phyloP scores from a whole-genome alignment of 1,140 invertebrate genomes.

The Olivierus martensii region DNA sequence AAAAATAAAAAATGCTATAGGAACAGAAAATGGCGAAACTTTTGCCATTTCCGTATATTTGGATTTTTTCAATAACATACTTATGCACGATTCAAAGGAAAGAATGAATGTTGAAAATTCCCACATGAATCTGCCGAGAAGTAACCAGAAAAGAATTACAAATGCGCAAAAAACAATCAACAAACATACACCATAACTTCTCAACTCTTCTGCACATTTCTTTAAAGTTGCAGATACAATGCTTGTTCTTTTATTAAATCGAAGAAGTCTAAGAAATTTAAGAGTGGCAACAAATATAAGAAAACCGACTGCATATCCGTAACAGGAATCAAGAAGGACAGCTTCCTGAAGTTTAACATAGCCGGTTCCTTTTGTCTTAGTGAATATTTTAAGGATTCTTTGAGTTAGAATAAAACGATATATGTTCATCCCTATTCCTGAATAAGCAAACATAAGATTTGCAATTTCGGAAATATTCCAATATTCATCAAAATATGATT shows the following conservation, averaged over 20 bases:
- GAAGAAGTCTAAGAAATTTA: conserved; percentile 38
- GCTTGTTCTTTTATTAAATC: conserved; percentile 39
- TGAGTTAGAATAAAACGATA: conserved; percentile 28
- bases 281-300: conserved; percentile 37
- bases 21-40: conserved; percentile 30
- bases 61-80: conserved; percentile 40
- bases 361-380: conserved; percentile 33
- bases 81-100: conserved; percentile 34
- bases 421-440: conserved; percentile 31
- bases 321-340: conserved; percentile 34
- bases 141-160: conserved; percentile 34
- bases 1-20: conserved; percentile 36
- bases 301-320: conserved; percentile 35
- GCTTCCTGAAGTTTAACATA: conserved; percentile 39
- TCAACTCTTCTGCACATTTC: conserved; percentile 25
- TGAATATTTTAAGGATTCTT: conserved; percentile 29
- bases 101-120: conserved; percentile 34
- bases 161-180: conserved; percentile 27
- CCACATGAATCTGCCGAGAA: conserved; percentile 29
- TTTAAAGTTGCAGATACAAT: conserved; percentile 28
- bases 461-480: conserved; percentile 35
- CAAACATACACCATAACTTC: conserved; percentile 26
- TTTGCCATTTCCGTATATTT: conserved; percentile 33
- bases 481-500: conserved; percentile 30
- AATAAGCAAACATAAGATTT: conserved; percentile 31